Conservation (phyloP, 1,140 invertebrate genomes). For the Physella acuta region DNA sequence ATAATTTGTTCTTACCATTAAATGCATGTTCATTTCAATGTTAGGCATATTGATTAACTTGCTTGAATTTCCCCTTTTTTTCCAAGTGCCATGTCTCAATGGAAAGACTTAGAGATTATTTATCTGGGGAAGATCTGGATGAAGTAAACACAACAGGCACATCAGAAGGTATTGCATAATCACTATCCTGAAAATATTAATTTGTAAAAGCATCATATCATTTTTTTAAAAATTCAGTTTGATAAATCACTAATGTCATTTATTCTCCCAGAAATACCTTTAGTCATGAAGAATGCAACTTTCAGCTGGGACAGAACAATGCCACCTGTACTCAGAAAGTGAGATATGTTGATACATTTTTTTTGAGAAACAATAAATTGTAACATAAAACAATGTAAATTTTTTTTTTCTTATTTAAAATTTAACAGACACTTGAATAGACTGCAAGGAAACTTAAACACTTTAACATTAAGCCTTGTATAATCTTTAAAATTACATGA, state of each 20-base stretch:
- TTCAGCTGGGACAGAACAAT: conserved; percentile 38
- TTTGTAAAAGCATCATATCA: too few relatives aligned
- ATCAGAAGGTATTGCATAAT: conserved; percentile 6
- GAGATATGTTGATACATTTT: too few relatives aligned
- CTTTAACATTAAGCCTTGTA: too few relatives aligned
- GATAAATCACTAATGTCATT: background rate
- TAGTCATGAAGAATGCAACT: conserved; percentile 35
- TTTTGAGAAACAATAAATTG: too few relatives aligned
- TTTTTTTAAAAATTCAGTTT: background rate
- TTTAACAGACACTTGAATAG: too few relatives aligned
- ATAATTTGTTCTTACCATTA: background rate
- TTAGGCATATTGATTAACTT: too few relatives aligned
- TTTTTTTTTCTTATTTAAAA: too few relatives aligned
- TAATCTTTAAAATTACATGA: too few relatives aligned
- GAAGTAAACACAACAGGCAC: background rate
- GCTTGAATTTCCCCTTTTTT: background rate
- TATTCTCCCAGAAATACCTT: conserved; percentile 27
- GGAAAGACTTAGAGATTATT: conserved; percentile 20
- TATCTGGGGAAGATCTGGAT: conserved; percentile 26
- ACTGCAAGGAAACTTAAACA: too few relatives aligned
- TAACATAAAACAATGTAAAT: too few relatives aligned
- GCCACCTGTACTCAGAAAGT: conserved; percentile 33
- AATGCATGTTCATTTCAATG: background rate
- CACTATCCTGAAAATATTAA: too few relatives aligned
- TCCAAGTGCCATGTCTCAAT: conserved; percentile 28